These are phyloP conservation scores for Hecatera dysodea DNA, from an alignment of 2,888 invertebrate genomes.

Conservation along the genomic window DNA sequence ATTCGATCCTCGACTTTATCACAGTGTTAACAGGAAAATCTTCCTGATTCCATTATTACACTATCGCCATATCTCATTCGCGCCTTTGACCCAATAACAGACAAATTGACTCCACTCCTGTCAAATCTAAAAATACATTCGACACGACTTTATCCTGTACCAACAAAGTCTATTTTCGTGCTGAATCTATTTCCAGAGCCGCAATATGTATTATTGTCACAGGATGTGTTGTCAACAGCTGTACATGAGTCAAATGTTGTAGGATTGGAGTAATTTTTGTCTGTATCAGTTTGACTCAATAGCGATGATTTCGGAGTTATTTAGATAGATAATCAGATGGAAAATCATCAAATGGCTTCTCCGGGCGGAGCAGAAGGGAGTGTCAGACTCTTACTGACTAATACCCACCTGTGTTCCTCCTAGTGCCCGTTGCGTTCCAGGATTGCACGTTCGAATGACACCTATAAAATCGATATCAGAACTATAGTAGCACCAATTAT, in stretches of 20 bases:
- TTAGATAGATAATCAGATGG: background rate
- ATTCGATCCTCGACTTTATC: too few species aligned
- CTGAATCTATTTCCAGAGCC: slow-evolving; percentile 31
- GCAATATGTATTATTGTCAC: slow-evolving; percentile 41
- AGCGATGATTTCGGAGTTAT: slow-evolving; percentile 4
- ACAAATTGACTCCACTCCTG: background rate
- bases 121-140: slow-evolving; percentile 21
- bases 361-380: too few species aligned
- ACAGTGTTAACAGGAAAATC: background rate
- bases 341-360: too few species aligned
- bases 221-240: slow-evolving; percentile 49
- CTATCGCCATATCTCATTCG: slow-evolving; percentile 5
- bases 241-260: slow-evolving; percentile 32
- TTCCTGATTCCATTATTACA: background rate
- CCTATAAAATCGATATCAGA: too few species aligned
- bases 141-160: slow-evolving; percentile 18
- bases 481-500: too few species aligned
- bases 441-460: too few species aligned
- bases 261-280: slow-evolving; percentile 15
- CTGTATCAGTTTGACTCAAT: slow-evolving; percentile 6
- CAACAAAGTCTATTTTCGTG: slow-evolving; percentile 46
- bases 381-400: too few species aligned
- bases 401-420: too few species aligned
- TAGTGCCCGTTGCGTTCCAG: too few species aligned
- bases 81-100: slow-evolving; percentile 18